Percentiles rank a stretch among this genome's conserved stretches.
Evolutionary conservation across 2,113 vertebrate genomes (phyloP).

Genomic region (Piaya cayana): DNA sequence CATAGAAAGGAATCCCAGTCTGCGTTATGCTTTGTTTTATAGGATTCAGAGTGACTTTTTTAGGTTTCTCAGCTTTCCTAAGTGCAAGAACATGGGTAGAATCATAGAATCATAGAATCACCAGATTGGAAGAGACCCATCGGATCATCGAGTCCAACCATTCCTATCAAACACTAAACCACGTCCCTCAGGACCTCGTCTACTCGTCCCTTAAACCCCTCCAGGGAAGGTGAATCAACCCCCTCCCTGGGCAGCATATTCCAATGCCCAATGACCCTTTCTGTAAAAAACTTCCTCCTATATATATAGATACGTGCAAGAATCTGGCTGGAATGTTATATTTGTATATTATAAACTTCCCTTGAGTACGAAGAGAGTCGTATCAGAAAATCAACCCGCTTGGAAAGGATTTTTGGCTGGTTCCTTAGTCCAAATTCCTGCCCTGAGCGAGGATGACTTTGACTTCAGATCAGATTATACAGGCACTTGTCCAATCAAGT

Average conservation of each 20-base stretch:
- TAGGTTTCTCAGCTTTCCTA: neutral
- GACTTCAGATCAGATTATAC: neutral
- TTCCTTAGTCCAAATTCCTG: neutral
- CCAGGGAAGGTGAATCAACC: no score
- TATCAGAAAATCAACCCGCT: neutral
- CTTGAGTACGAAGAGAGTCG: neutral
- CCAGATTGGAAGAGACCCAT: no score
- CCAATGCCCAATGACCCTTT: no score
- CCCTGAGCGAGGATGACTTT: neutral
- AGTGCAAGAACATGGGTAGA: neutral
- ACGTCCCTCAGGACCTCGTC: no score
- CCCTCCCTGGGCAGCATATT: no score
- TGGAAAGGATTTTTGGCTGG: neutral
- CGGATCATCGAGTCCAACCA: no score
- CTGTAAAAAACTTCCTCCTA: no score
- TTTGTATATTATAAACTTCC: neutral
- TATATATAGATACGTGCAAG: neutral
- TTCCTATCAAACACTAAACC: no score
- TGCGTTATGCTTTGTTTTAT: neutral
- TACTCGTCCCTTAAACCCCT: no score
- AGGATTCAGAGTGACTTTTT: neutral
- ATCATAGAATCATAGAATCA: no score
- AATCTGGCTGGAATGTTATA: neutral
- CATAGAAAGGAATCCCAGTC: neutral
- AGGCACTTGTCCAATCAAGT: neutral